Base-by-base conservation (phyloP, 2,797 vertebrate genomes). In the Menidia menidia region DNA sequence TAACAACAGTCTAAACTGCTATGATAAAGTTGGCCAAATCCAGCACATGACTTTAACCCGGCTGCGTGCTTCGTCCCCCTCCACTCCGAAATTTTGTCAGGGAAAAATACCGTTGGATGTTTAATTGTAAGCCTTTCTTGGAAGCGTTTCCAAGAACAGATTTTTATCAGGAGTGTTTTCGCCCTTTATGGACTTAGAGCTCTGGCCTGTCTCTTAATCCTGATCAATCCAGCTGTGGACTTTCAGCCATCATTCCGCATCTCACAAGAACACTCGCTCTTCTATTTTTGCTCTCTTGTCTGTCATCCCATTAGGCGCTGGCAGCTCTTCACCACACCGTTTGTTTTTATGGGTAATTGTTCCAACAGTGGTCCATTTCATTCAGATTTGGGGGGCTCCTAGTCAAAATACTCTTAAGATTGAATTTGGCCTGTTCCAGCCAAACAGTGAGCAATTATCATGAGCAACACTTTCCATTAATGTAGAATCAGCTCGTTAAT, bases 391-490 rank as follows among this genome's bases (percentile, higher is more conserved):
- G 54, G 60, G 75, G 76, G 60, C 82, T 88, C 69, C 55, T 64
- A 82, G 84, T 88, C 74, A 75, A 87, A 84, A 84, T 61, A 78
- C 68, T 77, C 80, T 58, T 69, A 77, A 54, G 62, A 68, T 64
- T 78, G 69, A 68, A 83, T 70, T 76, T 73, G 62, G 60, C 44
- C 60, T 64, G 71, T 63, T 71, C 30, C 60, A 71, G 80, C 73
- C 73, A 84, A 82, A 83, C 48, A 63, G 62, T 62, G 64, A 15
- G 44, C 74, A 85, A 85, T 90, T 85, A 89, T 73, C 70, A 70
- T 89, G 87, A 89, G 74, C 63, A 83, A 83, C 81, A 84, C 75
- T 90, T 88, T 90, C 89, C 88, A 85, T 86, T 75, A 80, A 84
- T 19, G 18, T 65, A 72, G 64, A 84, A 78, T 80, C 65, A 52